Evolutionary conservation across 1,140 invertebrate genomes (phyloP), one percentile per base, ranked within the genome.

Genomic region (Sesamia nonagrioides): DNA sequence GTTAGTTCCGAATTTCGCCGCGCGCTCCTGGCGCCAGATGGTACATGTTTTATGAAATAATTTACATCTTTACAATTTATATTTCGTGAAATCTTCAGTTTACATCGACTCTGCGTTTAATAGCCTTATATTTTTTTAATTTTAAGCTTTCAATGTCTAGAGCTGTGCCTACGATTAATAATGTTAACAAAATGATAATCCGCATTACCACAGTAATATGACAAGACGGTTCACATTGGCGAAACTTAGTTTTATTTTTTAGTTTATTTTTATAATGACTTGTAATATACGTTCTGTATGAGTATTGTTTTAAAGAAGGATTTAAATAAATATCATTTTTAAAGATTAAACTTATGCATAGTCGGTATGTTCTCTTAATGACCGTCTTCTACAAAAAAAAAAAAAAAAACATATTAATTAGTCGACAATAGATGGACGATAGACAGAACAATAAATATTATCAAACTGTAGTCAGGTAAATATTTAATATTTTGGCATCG

Each of bases 221-320:
- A 61, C 35, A 61, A 58, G 21, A 58, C 54, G 54, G 15, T 61
- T 61, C 33, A 61, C 37, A 27, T 61, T 8, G 15, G 37, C 15
- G 35, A 27, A 61, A 61, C 60, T 40, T 40, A 61, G 60, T 40
- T 37, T 61, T 37, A 17, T 37, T 37, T 13, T 58, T 58, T 58
- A 58, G 21, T 58, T 33, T 61, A 37, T 61, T 61, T 61, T 37
- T 61, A 61, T 61, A 40, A n/a, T 8, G 27, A 61, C 60, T 61
- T 61, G 33, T 61, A 61, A 61, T 61, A 61, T 61, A 40, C 35
- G 15, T 50, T 37, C n/a, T 15, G 60, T 37, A 15, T 17, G 60
- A 40, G 33, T 17, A 61, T 61, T 61, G 33, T 61, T 40, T 9
- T 17, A 61, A 27, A 60, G 56, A 35, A 37, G 27, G n/a, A 61